Percentiles rank a stretch among this genome's conserved stretches.
Evolutionary conservation across 37 sponge, comb jelly and placozoan species (phyloP).

Genomic region (Geodia barretti): DNA sequence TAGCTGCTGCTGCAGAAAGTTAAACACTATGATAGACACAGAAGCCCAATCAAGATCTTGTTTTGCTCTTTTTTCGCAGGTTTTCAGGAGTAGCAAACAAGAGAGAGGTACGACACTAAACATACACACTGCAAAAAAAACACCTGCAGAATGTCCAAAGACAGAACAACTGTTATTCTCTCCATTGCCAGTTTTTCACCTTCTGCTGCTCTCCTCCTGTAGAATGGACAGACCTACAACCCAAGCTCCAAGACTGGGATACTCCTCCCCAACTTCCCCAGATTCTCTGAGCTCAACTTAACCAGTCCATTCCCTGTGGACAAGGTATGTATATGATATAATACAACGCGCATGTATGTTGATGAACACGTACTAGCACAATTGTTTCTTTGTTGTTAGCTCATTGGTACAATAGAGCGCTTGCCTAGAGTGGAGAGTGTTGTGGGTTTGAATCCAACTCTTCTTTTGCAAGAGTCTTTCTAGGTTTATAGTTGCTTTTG

Average conservation of each 20-base stretch:
- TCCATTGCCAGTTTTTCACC: neutral
- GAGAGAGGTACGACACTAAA: constrained; percentile 35
- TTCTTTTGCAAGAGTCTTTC: too few relatives aligned
- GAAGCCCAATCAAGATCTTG: neutral
- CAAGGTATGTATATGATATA: too few relatives aligned
- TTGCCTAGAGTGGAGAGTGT: too few relatives aligned
- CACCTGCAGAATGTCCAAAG: neutral
- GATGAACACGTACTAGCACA: too few relatives aligned
- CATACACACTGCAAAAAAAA: neutral
- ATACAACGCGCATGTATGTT: too few relatives aligned
- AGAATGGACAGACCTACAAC: constrained; percentile 52
- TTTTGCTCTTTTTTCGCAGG: constrained; percentile 19
- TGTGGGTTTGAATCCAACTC: too few relatives aligned
- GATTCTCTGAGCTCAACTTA: constrained; percentile 43
- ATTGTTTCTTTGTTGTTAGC: too few relatives aligned
- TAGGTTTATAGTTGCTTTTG: too few relatives aligned
- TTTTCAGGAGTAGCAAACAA: constrained; percentile 52
- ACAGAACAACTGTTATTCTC: neutral
- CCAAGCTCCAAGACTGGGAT: constrained; percentile 73
- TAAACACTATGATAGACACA: too few relatives aligned
- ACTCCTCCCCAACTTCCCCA: constrained; percentile 74
- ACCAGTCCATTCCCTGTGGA: constrained; percentile 45
- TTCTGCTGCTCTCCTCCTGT: constrained; percentile 5
- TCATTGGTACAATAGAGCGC: too few relatives aligned
- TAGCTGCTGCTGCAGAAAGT: too few relatives aligned